Evolutionary conservation across 2,888 invertebrate species (phyloP).

Genomic region (Chymomyza amoena): DNA sequence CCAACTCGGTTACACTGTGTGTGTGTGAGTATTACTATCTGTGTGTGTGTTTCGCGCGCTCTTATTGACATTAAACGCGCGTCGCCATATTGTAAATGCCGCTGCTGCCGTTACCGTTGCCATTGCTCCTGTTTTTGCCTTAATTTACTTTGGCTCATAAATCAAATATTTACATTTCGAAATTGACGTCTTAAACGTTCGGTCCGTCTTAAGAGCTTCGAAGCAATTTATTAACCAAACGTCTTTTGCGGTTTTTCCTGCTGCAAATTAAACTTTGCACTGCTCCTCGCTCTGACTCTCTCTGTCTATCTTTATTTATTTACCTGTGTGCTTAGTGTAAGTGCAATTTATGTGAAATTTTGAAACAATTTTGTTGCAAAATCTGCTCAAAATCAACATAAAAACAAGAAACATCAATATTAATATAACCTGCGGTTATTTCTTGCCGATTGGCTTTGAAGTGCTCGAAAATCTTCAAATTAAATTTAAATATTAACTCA

Average conservation of each 20-base stretch:
- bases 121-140: conserved; percentile 47
- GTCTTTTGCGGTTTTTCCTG: conserved; percentile 17
- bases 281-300: conserved; percentile 35
- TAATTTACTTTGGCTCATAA: conserved; percentile 74
- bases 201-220: conserved; percentile 41
- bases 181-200: conserved; percentile 74
- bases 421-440: conserved; percentile 39
- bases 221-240: conserved; percentile 4
- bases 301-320: background rate
- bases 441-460: conserved; percentile 56
- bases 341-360: conserved; percentile 10
- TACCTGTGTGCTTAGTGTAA: conserved; percentile 3
- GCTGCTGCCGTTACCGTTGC: conserved; percentile 19
- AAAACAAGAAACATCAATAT: conserved; percentile 19
- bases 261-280: conserved; percentile 41
- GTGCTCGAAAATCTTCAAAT: conserved; percentile 20
- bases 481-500: conserved; percentile 55
- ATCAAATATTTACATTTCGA: conserved; percentile 77
- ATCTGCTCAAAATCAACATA: conserved; percentile 23
- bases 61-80: background rate
- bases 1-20: background rate
- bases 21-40: conserved; percentile 6
- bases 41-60: background rate
- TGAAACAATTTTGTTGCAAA: conserved; percentile 8
- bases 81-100: background rate